Evolutionary conservation across 2,888 invertebrate species (phyloP), one percentile per base, ranked within the genome.

Genomic region (Acleris laterana): DNA sequence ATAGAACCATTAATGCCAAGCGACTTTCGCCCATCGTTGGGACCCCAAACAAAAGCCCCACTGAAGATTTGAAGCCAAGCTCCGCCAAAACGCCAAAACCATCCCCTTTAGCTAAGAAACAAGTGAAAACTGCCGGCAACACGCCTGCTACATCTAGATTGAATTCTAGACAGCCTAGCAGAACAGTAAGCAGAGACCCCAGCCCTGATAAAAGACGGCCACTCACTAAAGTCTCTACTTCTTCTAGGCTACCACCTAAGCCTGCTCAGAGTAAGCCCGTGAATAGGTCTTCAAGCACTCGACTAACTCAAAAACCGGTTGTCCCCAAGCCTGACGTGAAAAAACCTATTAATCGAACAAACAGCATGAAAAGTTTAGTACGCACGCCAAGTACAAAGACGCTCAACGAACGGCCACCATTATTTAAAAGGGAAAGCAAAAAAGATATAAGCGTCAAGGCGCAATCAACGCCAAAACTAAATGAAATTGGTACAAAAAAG

Each of bases 1-100:
- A 93, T 53, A 90, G 82, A 73, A 72, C 83, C 19, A 88, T 93
- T 3, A 93, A 90, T 64, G 75, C 93, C 13, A 93, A 93, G 82
- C 80, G 93, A 56, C 77, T 93, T 2, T 93, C 93, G 11, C 93
- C 93, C 5, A 93, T 93, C 32, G 93, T 92, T 49, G 92, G 93
- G 1, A 93, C 93, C 9, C 93, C 93, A 38, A 93, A 84, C 66
- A 93, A 93, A 81, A 93, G 89, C 75, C 93, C 92, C n/a, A 74
- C 77, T 42, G 91, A 89, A 69, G 87, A 89, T 62, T 72, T 76
- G 5, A 92, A 91, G 72, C 82, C 88, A 53, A 76, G 76, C 55
- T 84, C 89, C 48, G 84, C 88, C 9, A 88, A 83, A 77, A 80
- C 83, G 28, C 75, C 80, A 49, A 91, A 85, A 78, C 80, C 86